Base-by-base conservation (phyloP, 2,113 vertebrate species). In the Neofelis nebulosa region DNA sequence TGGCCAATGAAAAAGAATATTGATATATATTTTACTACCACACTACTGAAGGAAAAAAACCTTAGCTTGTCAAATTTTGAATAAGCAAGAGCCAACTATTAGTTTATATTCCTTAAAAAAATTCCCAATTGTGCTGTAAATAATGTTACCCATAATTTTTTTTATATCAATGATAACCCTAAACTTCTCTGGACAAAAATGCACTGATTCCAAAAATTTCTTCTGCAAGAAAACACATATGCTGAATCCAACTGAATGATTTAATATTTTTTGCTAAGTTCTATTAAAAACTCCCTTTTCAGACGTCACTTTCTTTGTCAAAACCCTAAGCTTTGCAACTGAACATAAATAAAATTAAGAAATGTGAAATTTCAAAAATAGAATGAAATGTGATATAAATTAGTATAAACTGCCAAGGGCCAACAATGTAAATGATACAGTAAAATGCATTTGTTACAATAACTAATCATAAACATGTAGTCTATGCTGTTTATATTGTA, bases 301-400 rank as follows among this genome's bases (percentile, higher is more conserved):
- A 76, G 41, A 29, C 18, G 3, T 65, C 74, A 71, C 5, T 69
- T 68, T 14, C 6, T 55, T 57, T 50, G 16, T 50, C 78, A 83
- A 85, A 80, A 68, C 0, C 13, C 9, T 25, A 68, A 38, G 21
- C 18, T 82, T 82, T 91, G 73, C 57, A 83, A 85, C 4, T 45
- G 11, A 94, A 61, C 2, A 65, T 7, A 36, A 23, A 61, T 71
- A 83, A 88, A 95, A 61, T 38, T 38, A 73, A 45, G 19, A 12
- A 83, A 76, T 38, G 27, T 89, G n/a, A 84, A 57, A 94, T 68
- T 80, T 74, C 23, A 79, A 95, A 95, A 65, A 41, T 81, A 80
- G 50, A 74, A 63, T 76, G 45, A 18, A 89, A 66, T 38, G 6
- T 92, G 33, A 33, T 33, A 12, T 19, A 78, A 71, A 79, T 83